Evolutionary conservation across 1,140 invertebrate species (phyloP), one percentile per base, ranked within the genome.

Genomic region (Zaprionus tsacasi): DNA sequence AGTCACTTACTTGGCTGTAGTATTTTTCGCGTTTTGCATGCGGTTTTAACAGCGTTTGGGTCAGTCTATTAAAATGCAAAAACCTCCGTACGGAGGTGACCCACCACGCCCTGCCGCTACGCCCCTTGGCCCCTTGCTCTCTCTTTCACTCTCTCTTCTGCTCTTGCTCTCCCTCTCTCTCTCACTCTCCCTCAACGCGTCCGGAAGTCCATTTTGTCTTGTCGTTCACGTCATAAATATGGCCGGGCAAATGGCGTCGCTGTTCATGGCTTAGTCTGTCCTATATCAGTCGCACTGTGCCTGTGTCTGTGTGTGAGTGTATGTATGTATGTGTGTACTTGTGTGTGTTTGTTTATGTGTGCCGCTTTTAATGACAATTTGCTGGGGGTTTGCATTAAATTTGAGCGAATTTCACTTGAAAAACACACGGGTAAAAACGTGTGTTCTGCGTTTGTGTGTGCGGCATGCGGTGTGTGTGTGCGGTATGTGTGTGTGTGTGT

Each of bases 221-320:
- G 85, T 89, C 85, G 85, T 85, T 89, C 85, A 89, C 85, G 82
- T 89, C 85, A 89, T 89, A 89, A 89, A 89, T 89, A 89, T 89
- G 70, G 75, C 69, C 65, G 58, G 65, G 75, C 70, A 70, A 88
- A 88, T 88, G 83, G 81, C 85, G 74, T 71, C 54, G 61, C 78
- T 81, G 74, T 88, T 88, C 82, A 87, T 77, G 70, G 83, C 73
- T 69, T 78, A 83, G 82, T 70, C 77, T 50, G 56, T 33, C 13
- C 48, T 48, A 10, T 15, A 11, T 12, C 56, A 21, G 43, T 71
- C 45, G 67, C 38, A 17, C n/a, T 17, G 11, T 65, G 36, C 35
- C 7, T 52, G 58, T 66, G 17, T 40, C 21, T 73, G 48, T 70
- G 30, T 60, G 21, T 45, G 48, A 71, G 77, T 77, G 65, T 72